Conservation (phyloP, 2,113 vertebrate species). For the Cynoglossus semilaevis region DNA sequence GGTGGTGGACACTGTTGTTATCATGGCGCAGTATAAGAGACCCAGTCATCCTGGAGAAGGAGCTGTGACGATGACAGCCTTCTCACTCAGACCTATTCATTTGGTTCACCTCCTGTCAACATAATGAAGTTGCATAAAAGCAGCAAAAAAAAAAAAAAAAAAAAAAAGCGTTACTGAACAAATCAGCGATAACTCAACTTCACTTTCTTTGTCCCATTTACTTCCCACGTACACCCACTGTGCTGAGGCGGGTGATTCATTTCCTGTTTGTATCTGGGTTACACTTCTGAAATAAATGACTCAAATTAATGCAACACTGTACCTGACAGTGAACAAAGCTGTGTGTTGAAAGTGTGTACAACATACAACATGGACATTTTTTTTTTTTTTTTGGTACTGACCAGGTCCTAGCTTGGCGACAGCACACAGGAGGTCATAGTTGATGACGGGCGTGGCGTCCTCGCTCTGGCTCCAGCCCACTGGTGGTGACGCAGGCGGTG, state of each 20-base stretch:
- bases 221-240: background rate
- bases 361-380: background rate
- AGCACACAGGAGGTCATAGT: slow-evolving; percentile 95
- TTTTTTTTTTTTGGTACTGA: slow-evolving; percentile 49
- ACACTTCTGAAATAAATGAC: slow-evolving; percentile 2
- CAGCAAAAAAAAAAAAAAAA: background rate
- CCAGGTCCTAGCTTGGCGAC: slow-evolving; percentile 96
- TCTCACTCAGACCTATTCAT: background rate
- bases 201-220: slow-evolving; percentile 11
- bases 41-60: background rate
- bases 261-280: slow-evolving; percentile 22
- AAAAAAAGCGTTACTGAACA: background rate
- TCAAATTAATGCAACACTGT: background rate
- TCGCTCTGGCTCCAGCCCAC: slow-evolving; percentile 96
- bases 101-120: slow-evolving; percentile 2
- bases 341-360: background rate
- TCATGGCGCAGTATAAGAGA: no score
- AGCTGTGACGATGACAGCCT: background rate
- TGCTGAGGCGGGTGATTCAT: slow-evolving; percentile 18
- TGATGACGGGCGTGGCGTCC: slow-evolving; percentile 89
- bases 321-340: background rate
- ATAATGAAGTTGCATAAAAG: slow-evolving; percentile 1
- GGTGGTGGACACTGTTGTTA: no score
- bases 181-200: slow-evolving; percentile 2
- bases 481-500: slow-evolving; percentile 90